Evolutionary conservation across 2,113 vertebrate species (phyloP), one percentile per base, ranked within the genome.

Genomic region (Cyprinus carpio): DNA sequence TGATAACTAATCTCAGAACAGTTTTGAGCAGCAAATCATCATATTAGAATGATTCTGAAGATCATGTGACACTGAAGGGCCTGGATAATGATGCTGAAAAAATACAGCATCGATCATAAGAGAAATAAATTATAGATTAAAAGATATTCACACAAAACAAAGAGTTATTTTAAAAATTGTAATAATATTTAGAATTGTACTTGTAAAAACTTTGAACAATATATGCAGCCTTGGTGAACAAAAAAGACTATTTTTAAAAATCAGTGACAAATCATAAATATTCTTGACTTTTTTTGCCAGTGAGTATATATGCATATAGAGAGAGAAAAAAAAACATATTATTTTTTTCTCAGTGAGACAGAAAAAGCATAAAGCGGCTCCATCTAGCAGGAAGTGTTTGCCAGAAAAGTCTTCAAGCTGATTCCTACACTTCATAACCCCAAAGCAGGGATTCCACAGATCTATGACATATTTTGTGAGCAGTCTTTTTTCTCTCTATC

Each of bases 381-480:
- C 9, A 25, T 15, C 23, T 11, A 69, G 64, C 25, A n/a, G 27
- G 60, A 18, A 60, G 67, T 6, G 31, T 60, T 75, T 58, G 54
- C 46, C 49, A 65, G 27, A 51, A 16, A 6, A 18, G 29, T 29
- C 29, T 84, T 84, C n/a, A 56, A 27, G 60, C 60, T 78, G 40
- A 69, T 78, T 67, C 27, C 8, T 84, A 34, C 23, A 51, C 56
- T 69, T 78, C 40, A 78, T 84, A 37, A 54, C 62, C 18, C 83
- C 16, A n/a, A n/a, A n/a, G 20, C 60, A 78, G 83, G 60, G 67
- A 82, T 18, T 51, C 34, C 56, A 15, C 56, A 18, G n/a, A 65
- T 4, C 40, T 43, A 29, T 84, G 83, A 84, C 83, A 75, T 62
- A 84, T 25, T 62, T 69, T 34, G 74, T 84, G 49, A 27, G 58